phyloP scores from a whole-genome alignment of 2,113 vertebrate species.

The Atherinomorus stipes region DNA sequence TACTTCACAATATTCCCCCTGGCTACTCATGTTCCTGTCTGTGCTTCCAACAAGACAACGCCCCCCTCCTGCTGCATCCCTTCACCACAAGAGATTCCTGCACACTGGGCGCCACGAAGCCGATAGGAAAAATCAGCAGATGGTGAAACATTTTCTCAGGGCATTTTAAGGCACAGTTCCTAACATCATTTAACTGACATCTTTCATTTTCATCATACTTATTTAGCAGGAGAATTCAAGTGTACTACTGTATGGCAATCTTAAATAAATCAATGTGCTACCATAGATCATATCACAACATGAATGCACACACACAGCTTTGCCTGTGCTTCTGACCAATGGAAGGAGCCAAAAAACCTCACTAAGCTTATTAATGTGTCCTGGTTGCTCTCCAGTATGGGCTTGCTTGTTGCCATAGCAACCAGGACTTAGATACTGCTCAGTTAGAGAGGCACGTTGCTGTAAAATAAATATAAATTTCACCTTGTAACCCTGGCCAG shows the following conservation, averaged over 20 bases:
- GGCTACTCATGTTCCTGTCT: conserved; percentile 50
- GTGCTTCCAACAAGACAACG: conserved; percentile 27
- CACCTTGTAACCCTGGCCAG: conserved; percentile 20
- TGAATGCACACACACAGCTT: background rate
- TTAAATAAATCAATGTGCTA: background rate
- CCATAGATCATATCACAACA: background rate
- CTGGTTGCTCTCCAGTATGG: conserved; percentile 67
- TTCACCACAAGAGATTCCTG: conserved; percentile 44
- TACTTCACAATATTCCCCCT: conserved; percentile 30
- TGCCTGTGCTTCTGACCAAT: conserved; percentile 44
- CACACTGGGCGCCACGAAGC: conserved; percentile 54
- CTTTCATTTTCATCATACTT: conserved; percentile 6
- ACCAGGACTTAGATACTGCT: conserved; percentile 68
- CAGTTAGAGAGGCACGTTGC: conserved; percentile 37
- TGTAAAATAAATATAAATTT: conserved; percentile 62
- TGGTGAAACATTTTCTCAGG: conserved; percentile 75
- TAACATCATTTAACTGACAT: conserved; percentile 54
- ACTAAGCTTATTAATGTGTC: conserved; percentile 76
- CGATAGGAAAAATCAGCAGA: conserved; percentile 74
- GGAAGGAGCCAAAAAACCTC: conserved; percentile 71
- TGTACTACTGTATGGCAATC: background rate
- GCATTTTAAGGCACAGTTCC: conserved; percentile 62
- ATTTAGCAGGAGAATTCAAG: background rate
- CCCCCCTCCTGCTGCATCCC: conserved; percentile 17
- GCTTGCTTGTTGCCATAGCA: conserved; percentile 80